phyloP scores from a whole-genome alignment of 2,113 vertebrate genomes.

The Mormoops blainvillei region DNA sequence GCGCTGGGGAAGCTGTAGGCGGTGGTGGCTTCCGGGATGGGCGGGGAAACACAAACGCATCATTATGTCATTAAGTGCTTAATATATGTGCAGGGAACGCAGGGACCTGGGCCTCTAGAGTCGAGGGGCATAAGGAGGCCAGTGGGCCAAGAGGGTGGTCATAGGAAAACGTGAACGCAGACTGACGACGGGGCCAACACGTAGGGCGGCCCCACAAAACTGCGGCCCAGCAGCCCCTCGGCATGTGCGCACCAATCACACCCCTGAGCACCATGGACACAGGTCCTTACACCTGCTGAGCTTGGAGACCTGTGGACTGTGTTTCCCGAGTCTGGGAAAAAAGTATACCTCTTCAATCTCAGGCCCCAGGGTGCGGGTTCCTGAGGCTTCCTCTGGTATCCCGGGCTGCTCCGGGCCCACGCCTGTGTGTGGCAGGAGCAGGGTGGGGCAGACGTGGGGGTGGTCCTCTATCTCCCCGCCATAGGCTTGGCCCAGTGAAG shows the following conservation, averaged over 20 bases:
- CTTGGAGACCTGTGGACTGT: too few relatives aligned
- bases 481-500: neutral
- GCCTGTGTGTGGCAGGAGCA: neutral
- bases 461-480: too few relatives aligned
- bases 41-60: neutral
- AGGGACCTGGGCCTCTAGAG: neutral
- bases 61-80: neutral
- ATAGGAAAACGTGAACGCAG: rapidly evolving
- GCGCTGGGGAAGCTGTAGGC: rapidly evolving
- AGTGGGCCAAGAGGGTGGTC: neutral
- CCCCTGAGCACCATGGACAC: neutral
- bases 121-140: neutral
- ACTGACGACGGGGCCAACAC: rapidly evolving
- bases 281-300: neutral
- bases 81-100: neutral
- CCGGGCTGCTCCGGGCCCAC: neutral
- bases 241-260: rapidly evolving
- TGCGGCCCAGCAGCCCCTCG: neutral
- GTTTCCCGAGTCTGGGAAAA: neutral
- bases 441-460: neutral
- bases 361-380: neutral
- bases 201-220: neutral
- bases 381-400: neutral
- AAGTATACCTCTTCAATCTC: neutral
- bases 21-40: neutral